Evolutionary conservation across 2,113 vertebrate genomes (phyloP).

Genomic region (Leucosticte australis): DNA sequence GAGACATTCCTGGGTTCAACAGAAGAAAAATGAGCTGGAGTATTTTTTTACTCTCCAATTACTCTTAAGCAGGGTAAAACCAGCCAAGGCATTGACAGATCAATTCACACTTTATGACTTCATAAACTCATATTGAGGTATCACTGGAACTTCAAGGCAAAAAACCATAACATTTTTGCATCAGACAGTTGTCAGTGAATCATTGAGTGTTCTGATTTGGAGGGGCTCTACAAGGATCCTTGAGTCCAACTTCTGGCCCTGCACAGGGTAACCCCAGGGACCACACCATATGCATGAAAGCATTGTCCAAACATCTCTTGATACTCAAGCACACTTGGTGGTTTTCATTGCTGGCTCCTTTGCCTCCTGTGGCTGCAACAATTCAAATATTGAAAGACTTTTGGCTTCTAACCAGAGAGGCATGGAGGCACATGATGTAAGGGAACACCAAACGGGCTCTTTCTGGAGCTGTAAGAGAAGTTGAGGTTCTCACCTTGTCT

Average conservation of each 20-base stretch:
- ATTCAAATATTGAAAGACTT: background rate
- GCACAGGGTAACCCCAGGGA: background rate
- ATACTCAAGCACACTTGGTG: background rate
- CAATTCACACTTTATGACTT: background rate
- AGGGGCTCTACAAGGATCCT: background rate
- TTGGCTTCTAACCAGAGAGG: background rate
- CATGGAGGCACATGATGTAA: background rate
- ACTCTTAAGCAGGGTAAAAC: background rate
- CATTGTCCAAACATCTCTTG: background rate
- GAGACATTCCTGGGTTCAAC: background rate
- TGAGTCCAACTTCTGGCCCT: background rate
- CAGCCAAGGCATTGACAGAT: background rate
- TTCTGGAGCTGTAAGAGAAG: background rate
- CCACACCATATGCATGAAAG: background rate
- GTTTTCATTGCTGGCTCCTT: background rate
- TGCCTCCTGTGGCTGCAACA: background rate
- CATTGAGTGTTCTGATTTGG: background rate
- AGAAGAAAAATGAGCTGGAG: background rate
- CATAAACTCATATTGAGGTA: background rate
- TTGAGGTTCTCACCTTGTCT: background rate
- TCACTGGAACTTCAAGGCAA: background rate
- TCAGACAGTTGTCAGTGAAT: background rate
- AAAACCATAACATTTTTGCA: background rate
- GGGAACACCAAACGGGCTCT: background rate
- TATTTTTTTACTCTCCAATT: background rate